Percentiles rank a stretch among this genome's conserved stretches.
phyloP scores from a whole-genome alignment of 1,140 invertebrate genomes.

The Caenorhabditis tropicalis region DNA sequence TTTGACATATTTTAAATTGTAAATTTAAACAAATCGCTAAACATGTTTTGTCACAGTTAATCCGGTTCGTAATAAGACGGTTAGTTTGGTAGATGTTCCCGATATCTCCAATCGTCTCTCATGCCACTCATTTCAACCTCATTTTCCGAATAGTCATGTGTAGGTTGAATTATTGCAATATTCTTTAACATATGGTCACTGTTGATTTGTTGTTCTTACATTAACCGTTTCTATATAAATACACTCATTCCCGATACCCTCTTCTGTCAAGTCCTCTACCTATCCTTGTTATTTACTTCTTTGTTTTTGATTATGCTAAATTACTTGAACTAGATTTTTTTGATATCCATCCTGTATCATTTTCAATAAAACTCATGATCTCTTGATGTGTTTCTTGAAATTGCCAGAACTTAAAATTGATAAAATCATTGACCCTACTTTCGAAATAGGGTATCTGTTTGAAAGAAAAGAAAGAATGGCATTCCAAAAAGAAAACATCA shows the following conservation, averaged over 20 bases:
- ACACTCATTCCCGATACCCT: not conserved
- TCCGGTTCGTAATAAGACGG: not conserved
- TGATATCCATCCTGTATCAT: no score
- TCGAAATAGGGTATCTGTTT: no score
- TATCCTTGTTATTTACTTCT: not conserved
- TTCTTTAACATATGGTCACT: not conserved
- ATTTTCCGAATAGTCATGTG: not conserved
- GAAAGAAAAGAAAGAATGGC: no score
- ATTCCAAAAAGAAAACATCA: no score
- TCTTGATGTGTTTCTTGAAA: no score
- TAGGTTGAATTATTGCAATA: not conserved
- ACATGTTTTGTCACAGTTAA: not conserved
- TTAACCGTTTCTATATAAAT: not conserved
- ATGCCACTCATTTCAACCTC: not conserved
- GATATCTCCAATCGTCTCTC: not conserved
- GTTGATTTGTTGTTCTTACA: constrained; percentile 23
- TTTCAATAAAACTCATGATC: no score
- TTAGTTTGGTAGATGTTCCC: not conserved
- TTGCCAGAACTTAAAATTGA: no score
- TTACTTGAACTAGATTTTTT: not conserved
- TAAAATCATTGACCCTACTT: no score
- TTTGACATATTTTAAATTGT: not conserved
- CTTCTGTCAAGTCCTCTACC: not conserved
- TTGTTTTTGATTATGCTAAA: not conserved
- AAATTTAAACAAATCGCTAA: not conserved